Percentiles rank a stretch among this genome's conserved stretches.
These are phyloP conservation scores for Globodera rostochiensis DNA, from an alignment of 1,140 invertebrate species.

Conservation along the genomic window DNA sequence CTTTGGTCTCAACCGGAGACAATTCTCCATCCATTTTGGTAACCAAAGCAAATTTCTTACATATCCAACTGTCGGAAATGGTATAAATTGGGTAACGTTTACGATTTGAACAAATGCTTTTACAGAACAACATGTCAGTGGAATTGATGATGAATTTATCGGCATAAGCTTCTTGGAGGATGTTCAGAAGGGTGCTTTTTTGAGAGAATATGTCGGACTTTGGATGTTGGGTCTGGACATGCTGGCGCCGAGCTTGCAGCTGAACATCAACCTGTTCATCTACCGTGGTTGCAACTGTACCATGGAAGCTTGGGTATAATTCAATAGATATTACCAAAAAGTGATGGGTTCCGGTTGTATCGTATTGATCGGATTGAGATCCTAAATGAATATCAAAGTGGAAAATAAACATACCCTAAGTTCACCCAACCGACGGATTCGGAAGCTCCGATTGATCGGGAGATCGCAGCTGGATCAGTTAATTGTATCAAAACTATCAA, in stretches of 20 bases:
- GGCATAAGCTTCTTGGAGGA: background rate
- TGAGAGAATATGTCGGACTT: constrained; percentile 14
- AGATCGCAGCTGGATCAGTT: background rate
- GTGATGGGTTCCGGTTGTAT: no score
- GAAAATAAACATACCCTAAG: background rate
- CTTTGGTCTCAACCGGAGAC: background rate
- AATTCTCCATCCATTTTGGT: background rate
- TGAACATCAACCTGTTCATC: background rate
- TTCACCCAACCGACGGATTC: background rate
- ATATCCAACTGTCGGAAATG: background rate
- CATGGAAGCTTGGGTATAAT: constrained; percentile 10
- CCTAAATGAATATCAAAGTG: no score
- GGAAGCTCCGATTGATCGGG: background rate
- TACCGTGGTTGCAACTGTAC: constrained; percentile 18
- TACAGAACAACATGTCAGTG: background rate
- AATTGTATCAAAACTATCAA: background rate
- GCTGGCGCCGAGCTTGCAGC: background rate
- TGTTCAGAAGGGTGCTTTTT: background rate
- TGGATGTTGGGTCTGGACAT: constrained; percentile 11
- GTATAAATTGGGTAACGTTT: no score
- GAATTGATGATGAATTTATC: background rate
- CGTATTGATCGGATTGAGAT: no score
- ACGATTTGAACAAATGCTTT: background rate
- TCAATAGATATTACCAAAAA: no score
- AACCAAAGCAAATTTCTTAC: background rate